Percentiles rank a stretch among this genome's conserved stretches.
Conservation (phyloP, 2,888 invertebrate genomes). For the Clanis bilineata region DNA sequence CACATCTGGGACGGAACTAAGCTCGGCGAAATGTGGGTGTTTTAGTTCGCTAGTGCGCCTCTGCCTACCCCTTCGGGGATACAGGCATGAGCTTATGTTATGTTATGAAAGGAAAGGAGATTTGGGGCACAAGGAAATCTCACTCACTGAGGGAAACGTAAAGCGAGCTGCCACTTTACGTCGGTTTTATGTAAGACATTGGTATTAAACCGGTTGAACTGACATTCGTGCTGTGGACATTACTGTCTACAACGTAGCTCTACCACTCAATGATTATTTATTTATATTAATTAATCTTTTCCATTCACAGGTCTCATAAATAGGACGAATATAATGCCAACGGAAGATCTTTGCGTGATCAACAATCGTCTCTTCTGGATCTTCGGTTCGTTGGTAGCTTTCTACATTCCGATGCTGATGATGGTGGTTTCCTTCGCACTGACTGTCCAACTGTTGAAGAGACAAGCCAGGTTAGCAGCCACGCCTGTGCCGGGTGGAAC, state of each 20-base stretch:
- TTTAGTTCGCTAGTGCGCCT: no score
- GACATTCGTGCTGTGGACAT: no score
- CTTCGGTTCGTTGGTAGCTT: constrained; percentile 95
- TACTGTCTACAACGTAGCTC: no score
- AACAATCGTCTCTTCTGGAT: constrained; percentile 94
- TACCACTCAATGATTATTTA: no score
- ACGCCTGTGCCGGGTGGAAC: constrained; percentile 71
- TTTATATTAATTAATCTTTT: constrained; percentile 13
- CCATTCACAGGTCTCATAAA: constrained; percentile 86
- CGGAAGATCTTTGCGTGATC: constrained; percentile 88
- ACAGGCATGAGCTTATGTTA: no score
- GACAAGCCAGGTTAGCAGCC: constrained; percentile 88
- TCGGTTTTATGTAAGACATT: no score
- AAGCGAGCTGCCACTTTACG: no score
- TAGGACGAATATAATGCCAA: constrained; percentile 90
- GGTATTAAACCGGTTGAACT: no score
- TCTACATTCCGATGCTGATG: constrained; percentile 97
- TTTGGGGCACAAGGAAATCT: background rate
- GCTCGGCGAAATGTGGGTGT: no score
- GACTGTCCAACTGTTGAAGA: constrained; percentile 92
- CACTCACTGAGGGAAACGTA: background rate
- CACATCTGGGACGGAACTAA: no score
- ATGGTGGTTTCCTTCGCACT: constrained; percentile 96
- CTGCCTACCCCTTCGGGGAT: no score
- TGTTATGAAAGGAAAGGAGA: no score